Percentiles rank a stretch among this genome's conserved stretches.
phyloP scores from a whole-genome alignment of 2,888 invertebrate species.

The Atherix ibis region DNA sequence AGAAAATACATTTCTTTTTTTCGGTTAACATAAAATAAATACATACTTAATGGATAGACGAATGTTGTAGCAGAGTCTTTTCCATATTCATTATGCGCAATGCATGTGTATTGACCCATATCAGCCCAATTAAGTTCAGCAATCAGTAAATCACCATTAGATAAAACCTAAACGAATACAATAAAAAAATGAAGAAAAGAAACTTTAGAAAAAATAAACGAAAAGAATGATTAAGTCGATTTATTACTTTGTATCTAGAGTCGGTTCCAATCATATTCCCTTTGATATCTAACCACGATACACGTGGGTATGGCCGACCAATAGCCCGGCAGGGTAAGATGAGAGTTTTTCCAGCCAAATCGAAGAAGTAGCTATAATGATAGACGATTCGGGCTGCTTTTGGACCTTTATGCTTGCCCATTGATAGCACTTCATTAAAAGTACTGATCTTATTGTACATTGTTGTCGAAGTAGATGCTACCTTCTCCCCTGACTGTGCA shows the following conservation, averaged over 20 bases:
- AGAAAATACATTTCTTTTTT: no score
- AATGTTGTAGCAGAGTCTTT: constrained; percentile 49
- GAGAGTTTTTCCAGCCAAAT: constrained; percentile 42
- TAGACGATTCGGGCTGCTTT: constrained; percentile 37
- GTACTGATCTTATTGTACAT: constrained; percentile 29
- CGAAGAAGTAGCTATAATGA: constrained; percentile 38
- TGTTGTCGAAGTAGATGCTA: constrained; percentile 41
- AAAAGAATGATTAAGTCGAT: neutral
- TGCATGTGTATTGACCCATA: constrained; percentile 70
- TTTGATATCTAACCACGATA: constrained; percentile 50
- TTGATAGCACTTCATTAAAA: constrained; percentile 14
- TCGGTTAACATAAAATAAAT: no score
- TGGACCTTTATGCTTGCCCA: constrained; percentile 18
- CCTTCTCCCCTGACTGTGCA: constrained; percentile 45
- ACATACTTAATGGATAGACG: constrained; percentile 54
- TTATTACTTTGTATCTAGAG: constrained; percentile 35
- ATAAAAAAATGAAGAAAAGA: no score
- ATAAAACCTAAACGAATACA: constrained; percentile 33
- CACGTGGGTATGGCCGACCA: constrained; percentile 43
- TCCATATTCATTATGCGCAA: constrained; percentile 48
- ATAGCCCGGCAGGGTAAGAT: constrained; percentile 53
- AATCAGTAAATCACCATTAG: constrained; percentile 64
- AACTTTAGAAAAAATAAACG: constrained; percentile 4
- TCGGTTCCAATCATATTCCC: constrained; percentile 38
- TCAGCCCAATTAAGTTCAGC: constrained; percentile 54